These are phyloP conservation scores for Holcopasites calliopsidis DNA, from an alignment of 1,140 invertebrate genomes.

Conservation along the genomic window DNA sequence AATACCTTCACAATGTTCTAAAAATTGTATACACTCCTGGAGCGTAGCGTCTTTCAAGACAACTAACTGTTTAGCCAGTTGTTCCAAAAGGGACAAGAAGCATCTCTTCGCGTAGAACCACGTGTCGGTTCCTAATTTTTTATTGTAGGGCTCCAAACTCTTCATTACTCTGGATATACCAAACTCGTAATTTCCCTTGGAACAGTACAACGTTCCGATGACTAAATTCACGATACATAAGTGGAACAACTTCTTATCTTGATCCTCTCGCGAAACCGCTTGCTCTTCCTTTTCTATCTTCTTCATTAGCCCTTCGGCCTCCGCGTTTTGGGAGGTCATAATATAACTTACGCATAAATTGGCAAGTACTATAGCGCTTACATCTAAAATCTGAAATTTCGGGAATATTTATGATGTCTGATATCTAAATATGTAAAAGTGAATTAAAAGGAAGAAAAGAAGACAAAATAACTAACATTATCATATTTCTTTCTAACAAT, in stretches of 20 bases:
- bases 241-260: conserved; percentile 97
- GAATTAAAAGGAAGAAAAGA: background rate
- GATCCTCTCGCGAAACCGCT: conserved; percentile 93
- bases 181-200: conserved; percentile 99
- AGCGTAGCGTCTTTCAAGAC: conserved; percentile 93
- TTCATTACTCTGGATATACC: conserved; percentile 98
- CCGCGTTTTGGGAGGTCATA: conserved; percentile 99
- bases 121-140: conserved; percentile 97
- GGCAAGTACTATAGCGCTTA: conserved; percentile 97
- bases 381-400: conserved; percentile 88
- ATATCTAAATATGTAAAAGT: background rate
- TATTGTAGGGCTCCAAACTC: conserved; percentile 96
- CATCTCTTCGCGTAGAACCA: conserved; percentile 99
- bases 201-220: conserved; percentile 98
- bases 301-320: conserved; percentile 99
- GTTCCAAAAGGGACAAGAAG: conserved; percentile 95
- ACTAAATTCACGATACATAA: conserved; percentile 99
- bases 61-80: conserved; percentile 94
- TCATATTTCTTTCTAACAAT: conserved; percentile 98
- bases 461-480: conserved; percentile 83
- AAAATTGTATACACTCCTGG: conserved; percentile 94
- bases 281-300: conserved; percentile 99
- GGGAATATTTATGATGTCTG: background rate
- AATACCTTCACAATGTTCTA: conserved; percentile 92
- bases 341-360: conserved; percentile 99